Conservation (phyloP, 2,888 invertebrate species). For the Herminia tarsipennalis region DNA sequence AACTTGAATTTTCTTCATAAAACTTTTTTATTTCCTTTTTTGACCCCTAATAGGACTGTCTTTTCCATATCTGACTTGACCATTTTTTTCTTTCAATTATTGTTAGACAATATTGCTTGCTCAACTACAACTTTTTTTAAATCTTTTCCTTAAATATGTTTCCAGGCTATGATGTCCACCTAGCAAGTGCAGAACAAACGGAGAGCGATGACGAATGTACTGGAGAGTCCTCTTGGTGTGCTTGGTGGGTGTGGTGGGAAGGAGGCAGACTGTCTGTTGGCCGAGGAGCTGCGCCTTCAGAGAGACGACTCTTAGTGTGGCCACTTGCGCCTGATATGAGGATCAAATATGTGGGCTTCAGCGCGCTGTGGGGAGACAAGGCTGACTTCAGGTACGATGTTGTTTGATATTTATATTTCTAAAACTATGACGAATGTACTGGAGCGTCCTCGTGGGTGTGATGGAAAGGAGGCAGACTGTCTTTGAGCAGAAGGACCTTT, state of each 20-base stretch:
- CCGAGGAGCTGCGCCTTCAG: conserved; percentile 83
- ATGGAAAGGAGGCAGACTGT: conserved; percentile 87
- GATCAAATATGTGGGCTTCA: conserved; percentile 87
- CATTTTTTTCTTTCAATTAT: no score
- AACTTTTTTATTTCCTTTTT: no score
- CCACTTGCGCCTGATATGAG: conserved; percentile 85
- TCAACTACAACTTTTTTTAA: background rate
- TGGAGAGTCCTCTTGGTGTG: conserved; percentile 81
- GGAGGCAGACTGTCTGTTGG: conserved; percentile 86
- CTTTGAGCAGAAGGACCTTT: conserved; percentile 85
- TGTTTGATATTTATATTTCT: background rate
- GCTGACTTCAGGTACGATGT: conserved; percentile 86
- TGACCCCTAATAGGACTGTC: no score
- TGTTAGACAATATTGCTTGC: no score
- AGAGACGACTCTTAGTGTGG: conserved; percentile 86
- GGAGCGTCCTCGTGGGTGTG: conserved; percentile 86
- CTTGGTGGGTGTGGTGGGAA: conserved; percentile 90
- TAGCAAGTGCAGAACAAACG: conserved; percentile 85
- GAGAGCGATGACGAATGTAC: conserved; percentile 83
- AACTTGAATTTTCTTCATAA: no score
- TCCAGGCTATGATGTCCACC: conserved; percentile 87
- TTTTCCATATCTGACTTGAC: no score
- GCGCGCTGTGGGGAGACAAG: conserved; percentile 87
- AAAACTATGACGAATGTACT: conserved; percentile 81
- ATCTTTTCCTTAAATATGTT: conserved; percentile 13